Evolutionary conservation across 1,140 invertebrate genomes (phyloP), one percentile per base, ranked within the genome.

Genomic region (Sitodiplosis mosellana): DNA sequence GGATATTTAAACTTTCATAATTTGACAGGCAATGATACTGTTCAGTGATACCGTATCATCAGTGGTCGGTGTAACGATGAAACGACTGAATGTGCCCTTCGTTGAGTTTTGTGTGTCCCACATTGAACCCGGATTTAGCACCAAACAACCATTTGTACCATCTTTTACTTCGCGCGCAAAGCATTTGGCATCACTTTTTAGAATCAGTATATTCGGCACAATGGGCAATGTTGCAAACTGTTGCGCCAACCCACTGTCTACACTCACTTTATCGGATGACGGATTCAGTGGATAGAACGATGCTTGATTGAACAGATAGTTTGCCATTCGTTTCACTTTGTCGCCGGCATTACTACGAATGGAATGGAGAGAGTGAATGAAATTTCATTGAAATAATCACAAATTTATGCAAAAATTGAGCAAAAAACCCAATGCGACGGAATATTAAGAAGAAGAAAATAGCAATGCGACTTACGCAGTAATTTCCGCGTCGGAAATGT

Each of bases 241-340:
- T 36, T 80, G 73, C 66, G 79, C 81, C 38, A 83, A 63, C 45
- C 72, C 68, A 14, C 74, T 73, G 62, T 91, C 87, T 3, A 83
- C 55, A 53, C 75, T 74, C 10, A 82, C 59, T 43, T 77, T 74
- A 50, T 74, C 66, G 20, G 69, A 60, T n/a, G 81, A 72, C 48
- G 86, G 85, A 63, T 80, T 81, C 11, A 90, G 57, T 12, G 89
- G 87, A 65, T 87, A 89, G 59, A 83, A 88, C 54, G 73, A 77
- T 51, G 76, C 74, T 66, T 93, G 87, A 47, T 69, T 61, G 22
- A 92, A 58, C 21, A 93, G 56, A 60, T 92, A 84, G 37, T 74
- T 71, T 19, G 79, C 77, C 19, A 85, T 57, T 12, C 85, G 75
- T 34, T 75, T 69, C 47, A 89, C 62, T 51, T 83, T 75, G 56